These are phyloP conservation scores for Eriocheir sinensis DNA, from an alignment of 1,140 invertebrate genomes.

Conservation along the genomic window DNA sequence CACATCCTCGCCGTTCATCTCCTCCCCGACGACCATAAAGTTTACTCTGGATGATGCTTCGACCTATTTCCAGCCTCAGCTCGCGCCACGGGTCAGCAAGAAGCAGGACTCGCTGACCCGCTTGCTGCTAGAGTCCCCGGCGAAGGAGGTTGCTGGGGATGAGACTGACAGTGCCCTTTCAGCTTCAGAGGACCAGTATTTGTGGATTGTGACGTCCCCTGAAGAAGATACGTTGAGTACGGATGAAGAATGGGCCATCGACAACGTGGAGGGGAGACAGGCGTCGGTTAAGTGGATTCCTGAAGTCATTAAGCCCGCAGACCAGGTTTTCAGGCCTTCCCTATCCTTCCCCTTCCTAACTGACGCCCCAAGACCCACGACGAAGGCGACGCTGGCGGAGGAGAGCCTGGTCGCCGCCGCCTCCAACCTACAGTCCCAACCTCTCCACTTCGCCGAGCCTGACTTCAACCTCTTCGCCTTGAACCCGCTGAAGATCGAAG, in stretches of 20 bases:
- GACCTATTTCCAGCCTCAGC: conserved; percentile 41
- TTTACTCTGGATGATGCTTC: conserved; percentile 68
- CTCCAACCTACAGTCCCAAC: conserved; percentile 35
- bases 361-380: neutral
- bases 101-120: neutral
- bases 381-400: neutral
- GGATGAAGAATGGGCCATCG: too few relatives aligned
- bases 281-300: neutral
- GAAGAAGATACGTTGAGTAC: neutral
- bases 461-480: conserved; percentile 14
- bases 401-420: neutral
- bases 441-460: conserved; percentile 9
- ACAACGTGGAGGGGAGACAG: neutral
- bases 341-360: conserved; percentile 55
- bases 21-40: conserved; percentile 59
- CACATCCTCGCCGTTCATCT: neutral
- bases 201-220: conserved; percentile 38
- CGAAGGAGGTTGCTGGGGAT: neutral
- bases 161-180: neutral
- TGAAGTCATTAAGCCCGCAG: neutral
- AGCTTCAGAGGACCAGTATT: neutral
- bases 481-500: conserved; percentile 26
- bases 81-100: neutral
- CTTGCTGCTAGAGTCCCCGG: neutral
- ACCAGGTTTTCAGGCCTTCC: conserved; percentile 44